phyloP scores from a whole-genome alignment of 2,113 vertebrate species.

The Egretta garzetta region DNA sequence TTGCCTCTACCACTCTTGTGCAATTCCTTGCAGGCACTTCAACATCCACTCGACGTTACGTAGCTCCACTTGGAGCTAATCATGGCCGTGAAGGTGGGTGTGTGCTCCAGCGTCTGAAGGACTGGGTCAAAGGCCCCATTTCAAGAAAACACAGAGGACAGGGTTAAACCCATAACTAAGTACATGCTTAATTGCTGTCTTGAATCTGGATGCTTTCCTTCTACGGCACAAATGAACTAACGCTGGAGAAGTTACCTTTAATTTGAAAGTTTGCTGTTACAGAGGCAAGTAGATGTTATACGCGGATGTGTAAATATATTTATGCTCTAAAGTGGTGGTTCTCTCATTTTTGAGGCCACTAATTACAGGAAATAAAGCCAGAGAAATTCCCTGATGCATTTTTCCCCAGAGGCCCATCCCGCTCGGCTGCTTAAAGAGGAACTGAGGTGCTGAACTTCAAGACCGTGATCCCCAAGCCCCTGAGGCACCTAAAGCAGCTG shows the following conservation, averaged over 20 bases:
- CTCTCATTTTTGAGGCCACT: constrained; percentile 58
- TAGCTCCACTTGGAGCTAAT: background rate
- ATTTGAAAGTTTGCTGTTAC: constrained; percentile 62
- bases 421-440: background rate
- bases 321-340: constrained; percentile 49
- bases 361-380: constrained; percentile 66
- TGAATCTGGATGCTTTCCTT: constrained; percentile 45
- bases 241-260: constrained; percentile 46
- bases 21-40: constrained; percentile 10
- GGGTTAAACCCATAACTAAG: constrained; percentile 58
- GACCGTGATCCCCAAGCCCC: constrained; percentile 20
- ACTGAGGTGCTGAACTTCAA: constrained; percentile 27
- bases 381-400: constrained; percentile 63
- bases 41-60: background rate
- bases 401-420: constrained; percentile 15
- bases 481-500: constrained; percentile 30
- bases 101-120: constrained; percentile 38
- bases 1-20: background rate
- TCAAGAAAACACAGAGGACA: constrained; percentile 35
- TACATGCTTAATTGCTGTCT: constrained; percentile 36
- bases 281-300: constrained; percentile 47
- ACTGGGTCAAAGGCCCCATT: constrained; percentile 42
- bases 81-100: background rate
- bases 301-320: constrained; percentile 35
- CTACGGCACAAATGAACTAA: constrained; percentile 14